Percentiles rank a stretch among this genome's conserved stretches.
These are phyloP conservation scores for Micronycteris hirsuta DNA, from an alignment of 2,113 vertebrate genomes.

Conservation along the genomic window DNA sequence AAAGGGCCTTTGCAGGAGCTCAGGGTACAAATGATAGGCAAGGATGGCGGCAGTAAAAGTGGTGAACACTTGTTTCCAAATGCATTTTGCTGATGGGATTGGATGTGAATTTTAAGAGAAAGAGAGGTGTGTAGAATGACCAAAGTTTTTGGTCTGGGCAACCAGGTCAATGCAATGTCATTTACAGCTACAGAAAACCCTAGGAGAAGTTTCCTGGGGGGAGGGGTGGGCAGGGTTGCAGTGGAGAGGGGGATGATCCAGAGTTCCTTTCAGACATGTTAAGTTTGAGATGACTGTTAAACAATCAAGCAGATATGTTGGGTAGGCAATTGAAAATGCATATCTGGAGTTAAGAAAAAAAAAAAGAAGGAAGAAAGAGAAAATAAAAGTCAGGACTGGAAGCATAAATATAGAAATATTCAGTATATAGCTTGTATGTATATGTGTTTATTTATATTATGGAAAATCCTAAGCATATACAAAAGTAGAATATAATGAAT, in stretches of 20 bases:
- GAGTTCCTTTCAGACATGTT: neutral
- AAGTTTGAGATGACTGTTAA: neutral
- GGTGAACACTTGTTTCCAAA: neutral
- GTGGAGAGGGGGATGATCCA: neutral
- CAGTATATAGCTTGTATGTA: neutral
- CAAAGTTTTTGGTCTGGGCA: neutral
- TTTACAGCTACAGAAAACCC: neutral
- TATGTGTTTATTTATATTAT: neutral
- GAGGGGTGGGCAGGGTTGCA: neutral
- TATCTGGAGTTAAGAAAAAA: neutral
- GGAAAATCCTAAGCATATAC: neutral
- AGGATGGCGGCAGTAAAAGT: neutral
- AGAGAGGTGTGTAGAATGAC: neutral
- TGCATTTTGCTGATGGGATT: neutral
- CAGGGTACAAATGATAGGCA: neutral
- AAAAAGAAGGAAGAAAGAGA: neutral
- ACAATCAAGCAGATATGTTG: neutral
- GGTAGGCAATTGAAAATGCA: neutral
- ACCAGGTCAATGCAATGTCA: neutral
- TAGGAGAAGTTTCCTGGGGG: neutral
- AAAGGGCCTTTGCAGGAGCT: neutral
- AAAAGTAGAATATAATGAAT: neutral
- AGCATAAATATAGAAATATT: neutral
- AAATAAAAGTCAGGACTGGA: neutral
- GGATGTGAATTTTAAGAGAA: neutral